Conservation (phyloP, 2,113 vertebrate genomes). For the Cacatua alba region DNA sequence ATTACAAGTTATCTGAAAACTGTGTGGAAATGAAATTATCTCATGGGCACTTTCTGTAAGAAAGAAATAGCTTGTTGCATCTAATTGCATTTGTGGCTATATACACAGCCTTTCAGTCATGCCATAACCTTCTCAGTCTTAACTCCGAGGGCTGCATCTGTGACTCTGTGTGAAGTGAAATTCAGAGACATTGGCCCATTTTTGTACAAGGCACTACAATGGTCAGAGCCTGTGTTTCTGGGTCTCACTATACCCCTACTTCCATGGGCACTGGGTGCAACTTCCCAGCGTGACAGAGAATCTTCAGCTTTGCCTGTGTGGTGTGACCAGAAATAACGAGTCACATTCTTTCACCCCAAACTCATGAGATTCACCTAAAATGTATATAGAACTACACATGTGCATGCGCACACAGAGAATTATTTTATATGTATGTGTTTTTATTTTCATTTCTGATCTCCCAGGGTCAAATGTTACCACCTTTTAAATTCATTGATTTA, state of each 20-base stretch:
- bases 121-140: neutral
- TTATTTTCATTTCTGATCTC: neutral
- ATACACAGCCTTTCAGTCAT: neutral
- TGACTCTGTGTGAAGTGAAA: neutral
- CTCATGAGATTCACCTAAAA: neutral
- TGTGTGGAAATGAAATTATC: neutral
- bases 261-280: neutral
- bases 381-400: neutral
- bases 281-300: accelerated
- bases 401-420: accelerated
- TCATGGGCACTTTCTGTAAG: neutral
- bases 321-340: neutral
- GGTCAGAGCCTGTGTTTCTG: neutral
- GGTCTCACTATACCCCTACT: neutral
- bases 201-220: neutral
- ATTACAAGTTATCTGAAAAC: neutral
- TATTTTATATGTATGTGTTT: neutral
- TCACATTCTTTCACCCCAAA: neutral
- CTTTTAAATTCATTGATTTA: neutral
- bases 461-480: neutral
- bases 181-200: neutral
- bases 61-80: neutral
- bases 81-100: neutral
- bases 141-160: neutral
- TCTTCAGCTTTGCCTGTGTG: neutral